These are phyloP conservation scores for Trachelus tabidus DNA, from an alignment of 2,888 invertebrate genomes.

Conservation along the genomic window DNA sequence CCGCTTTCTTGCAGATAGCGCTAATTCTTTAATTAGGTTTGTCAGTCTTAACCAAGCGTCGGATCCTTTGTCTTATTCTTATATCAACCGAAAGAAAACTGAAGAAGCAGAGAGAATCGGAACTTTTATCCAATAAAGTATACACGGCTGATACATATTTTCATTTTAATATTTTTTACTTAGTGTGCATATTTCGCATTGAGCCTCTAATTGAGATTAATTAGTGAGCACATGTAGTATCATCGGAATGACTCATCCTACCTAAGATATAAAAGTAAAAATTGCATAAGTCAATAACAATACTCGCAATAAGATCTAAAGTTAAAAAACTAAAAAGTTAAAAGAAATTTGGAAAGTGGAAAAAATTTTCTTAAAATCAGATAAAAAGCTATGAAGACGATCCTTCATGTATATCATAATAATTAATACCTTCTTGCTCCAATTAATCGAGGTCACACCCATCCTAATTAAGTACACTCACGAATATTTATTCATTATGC, in stretches of 20 bases:
- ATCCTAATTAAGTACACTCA: not conserved
- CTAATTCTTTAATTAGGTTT: slow-evolving; percentile 34
- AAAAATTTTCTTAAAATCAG: not conserved
- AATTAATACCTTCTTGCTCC: not conserved
- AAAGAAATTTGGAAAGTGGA: not conserved
- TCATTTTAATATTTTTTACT: not conserved
- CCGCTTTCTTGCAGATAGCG: slow-evolving; percentile 24
- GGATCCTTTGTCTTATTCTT: not conserved
- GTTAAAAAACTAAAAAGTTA: not conserved
- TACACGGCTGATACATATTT: not conserved
- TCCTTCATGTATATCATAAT: not conserved
- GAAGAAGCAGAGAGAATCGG: not conserved
- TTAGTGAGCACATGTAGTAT: slow-evolving; percentile 46
- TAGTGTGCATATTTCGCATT: slow-evolving; percentile 34
- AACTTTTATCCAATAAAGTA: not conserved
- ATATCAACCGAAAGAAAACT: not conserved
- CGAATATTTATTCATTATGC: not conserved
- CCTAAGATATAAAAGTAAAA: slow-evolving; percentile 7
- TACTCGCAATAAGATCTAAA: not conserved
- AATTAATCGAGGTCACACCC: not conserved
- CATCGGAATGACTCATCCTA: slow-evolving; percentile 52
- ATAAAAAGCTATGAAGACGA: not conserved
- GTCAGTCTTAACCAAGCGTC: slow-evolving; percentile 3
- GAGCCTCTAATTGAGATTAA: slow-evolving; percentile 55
- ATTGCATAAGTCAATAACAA: not conserved